phyloP scores from a whole-genome alignment of 2,797 vertebrate genomes.

The Acestrorhynchus altus region DNA sequence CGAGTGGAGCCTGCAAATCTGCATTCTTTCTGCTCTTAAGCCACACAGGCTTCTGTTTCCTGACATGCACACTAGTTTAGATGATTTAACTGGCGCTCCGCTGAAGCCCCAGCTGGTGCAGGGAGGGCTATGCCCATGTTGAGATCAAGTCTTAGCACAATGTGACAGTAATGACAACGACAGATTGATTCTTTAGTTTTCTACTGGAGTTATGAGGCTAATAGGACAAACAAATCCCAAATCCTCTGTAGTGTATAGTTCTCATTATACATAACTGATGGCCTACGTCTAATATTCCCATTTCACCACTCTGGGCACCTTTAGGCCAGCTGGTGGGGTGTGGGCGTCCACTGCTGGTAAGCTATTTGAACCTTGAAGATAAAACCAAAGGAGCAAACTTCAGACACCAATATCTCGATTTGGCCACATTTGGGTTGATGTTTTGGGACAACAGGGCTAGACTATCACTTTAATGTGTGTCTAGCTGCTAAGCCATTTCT shows the following conservation, averaged over 20 bases:
- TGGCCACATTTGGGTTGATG: too few relatives aligned
- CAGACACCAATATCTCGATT: too few relatives aligned
- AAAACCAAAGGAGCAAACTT: too few relatives aligned
- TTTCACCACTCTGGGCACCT: too few relatives aligned
- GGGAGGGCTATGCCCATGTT: neutral
- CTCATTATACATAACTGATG: too few relatives aligned
- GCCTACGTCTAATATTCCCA: too few relatives aligned
- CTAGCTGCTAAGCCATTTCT: too few relatives aligned
- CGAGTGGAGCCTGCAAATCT: slow-evolving; percentile 21
- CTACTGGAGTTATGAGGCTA: neutral
- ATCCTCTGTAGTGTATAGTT: too few relatives aligned
- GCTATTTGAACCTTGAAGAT: neutral
- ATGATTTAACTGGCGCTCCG: neutral
- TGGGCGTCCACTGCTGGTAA: neutral
- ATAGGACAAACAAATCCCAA: neutral
- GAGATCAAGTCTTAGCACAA: neutral
- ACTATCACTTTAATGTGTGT: neutral
- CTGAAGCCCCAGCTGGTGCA: neutral
- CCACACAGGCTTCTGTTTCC: neutral
- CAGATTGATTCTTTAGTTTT: neutral
- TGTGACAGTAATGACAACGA: neutral
- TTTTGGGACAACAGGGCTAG: neutral
- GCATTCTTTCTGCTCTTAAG: slow-evolving; percentile 9
- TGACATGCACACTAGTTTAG: neutral
- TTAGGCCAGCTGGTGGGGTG: neutral